phyloP scores from a whole-genome alignment of 2,797 vertebrate genomes.

The Sebastes minor region DNA sequence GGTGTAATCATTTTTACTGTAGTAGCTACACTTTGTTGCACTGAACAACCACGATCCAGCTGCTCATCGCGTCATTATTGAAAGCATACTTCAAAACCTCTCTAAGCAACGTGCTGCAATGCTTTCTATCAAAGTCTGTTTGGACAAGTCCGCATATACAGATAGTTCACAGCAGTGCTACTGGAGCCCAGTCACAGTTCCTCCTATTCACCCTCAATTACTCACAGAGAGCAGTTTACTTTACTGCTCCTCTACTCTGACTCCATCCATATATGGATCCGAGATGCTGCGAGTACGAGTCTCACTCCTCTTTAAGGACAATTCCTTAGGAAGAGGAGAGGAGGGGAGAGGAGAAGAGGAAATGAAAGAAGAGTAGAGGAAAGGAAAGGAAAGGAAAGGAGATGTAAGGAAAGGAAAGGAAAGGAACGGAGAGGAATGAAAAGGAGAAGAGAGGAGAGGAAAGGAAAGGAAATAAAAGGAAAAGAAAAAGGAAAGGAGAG shows the following conservation, averaged over 20 bases:
- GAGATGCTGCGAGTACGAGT: constrained; percentile 49
- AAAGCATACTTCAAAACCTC: constrained; percentile 36
- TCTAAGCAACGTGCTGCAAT: constrained; percentile 39
- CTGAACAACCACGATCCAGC: constrained; percentile 8
- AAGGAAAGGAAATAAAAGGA: background rate
- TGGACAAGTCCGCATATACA: constrained; percentile 73
- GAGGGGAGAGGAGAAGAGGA: background rate
- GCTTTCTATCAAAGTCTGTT: constrained; percentile 70
- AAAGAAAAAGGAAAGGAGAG: background rate
- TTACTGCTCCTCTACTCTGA: constrained; percentile 54
- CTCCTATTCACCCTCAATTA: constrained; percentile 36
- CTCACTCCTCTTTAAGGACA: constrained; percentile 74
- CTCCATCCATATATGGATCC: constrained; percentile 71
- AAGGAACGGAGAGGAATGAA: constrained; percentile 13
- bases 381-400: background rate
- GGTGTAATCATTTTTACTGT: background rate
- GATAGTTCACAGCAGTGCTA: constrained; percentile 49
- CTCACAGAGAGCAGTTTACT: constrained; percentile 63
- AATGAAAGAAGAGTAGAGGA: background rate
- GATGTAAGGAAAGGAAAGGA: background rate
- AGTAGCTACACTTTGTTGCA: background rate
- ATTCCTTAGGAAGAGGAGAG: constrained; percentile 25
- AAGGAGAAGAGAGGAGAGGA: background rate
- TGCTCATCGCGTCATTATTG: constrained; percentile 28
- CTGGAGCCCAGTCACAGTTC: constrained; percentile 45